Conservation (phyloP, 2,888 invertebrate genomes). For the Oscheius sp. region DNA sequence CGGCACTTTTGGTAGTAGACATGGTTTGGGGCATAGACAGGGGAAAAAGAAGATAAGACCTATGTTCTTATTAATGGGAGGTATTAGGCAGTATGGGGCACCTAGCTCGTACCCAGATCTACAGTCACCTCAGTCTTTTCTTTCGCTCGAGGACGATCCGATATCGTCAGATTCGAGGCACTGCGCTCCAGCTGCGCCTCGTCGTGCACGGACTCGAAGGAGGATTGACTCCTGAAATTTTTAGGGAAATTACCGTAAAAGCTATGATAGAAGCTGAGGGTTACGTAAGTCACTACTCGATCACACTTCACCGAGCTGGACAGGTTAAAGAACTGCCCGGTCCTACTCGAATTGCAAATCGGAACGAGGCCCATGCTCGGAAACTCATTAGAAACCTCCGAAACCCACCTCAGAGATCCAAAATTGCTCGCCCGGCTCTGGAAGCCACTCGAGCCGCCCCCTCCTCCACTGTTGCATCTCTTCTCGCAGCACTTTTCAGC, state of each 20-base stretch:
- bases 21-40: neutral
- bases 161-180: constrained; percentile 28
- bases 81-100: neutral
- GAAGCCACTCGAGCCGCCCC: constrained; percentile 54
- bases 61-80: constrained; percentile 16
- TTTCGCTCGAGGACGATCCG: constrained; percentile 5
- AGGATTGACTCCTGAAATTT: constrained; percentile 52
- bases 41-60: constrained; percentile 10
- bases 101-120: constrained; percentile 16
- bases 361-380: no score
- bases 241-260: no score
- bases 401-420: constrained; percentile 46
- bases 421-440: constrained; percentile 53
- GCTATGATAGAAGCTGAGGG: neutral
- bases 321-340: no score
- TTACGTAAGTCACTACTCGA: neutral
- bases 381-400: no score
- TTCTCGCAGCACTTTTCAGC: constrained; percentile 39
- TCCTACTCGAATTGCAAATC: no score
- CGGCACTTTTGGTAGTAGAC: neutral
- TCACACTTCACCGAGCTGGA: no score
- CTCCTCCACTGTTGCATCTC: constrained; percentile 19
- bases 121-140: constrained; percentile 12
- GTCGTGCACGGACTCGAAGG: constrained; percentile 54
- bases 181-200: constrained; percentile 47